A percentile compares a stretch with the other conserved stretches of the same genome.
Evolutionary conservation across 2,797 vertebrate species (phyloP).

Genomic region (Diplodus puntazzo): DNA sequence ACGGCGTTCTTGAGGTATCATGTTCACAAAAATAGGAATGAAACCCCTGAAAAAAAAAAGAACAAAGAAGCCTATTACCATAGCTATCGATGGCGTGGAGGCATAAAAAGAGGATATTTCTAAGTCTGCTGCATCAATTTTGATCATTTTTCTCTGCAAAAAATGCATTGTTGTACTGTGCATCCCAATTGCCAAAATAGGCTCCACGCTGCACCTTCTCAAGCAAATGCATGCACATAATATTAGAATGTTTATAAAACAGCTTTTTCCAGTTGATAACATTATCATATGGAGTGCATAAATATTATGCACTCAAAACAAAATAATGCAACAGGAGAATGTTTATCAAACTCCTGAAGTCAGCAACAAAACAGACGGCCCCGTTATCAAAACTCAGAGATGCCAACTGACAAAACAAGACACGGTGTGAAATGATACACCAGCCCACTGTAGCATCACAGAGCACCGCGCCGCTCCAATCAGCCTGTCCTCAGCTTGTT

Average conservation of each 20-base stretch:
- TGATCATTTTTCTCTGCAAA: neutral
- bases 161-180: too few relatives aligned
- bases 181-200: neutral
- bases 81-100: too few relatives aligned
- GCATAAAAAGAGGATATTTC: too few relatives aligned
- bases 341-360: neutral
- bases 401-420: conserved; percentile 5
- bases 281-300: neutral
- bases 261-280: neutral
- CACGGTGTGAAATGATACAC: conserved; percentile 10
- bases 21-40: too few relatives aligned
- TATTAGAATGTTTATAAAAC: neutral
- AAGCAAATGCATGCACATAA: conserved; percentile 2
- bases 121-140: neutral
- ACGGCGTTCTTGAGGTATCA: too few relatives aligned
- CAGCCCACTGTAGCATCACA: conserved; percentile 15
- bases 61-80: too few relatives aligned
- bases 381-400: conserved; percentile 11
- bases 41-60: too few relatives aligned
- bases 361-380: conserved; percentile 12
- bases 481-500: conserved; percentile 47
- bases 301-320: neutral
- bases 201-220: neutral
- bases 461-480: neutral
- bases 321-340: neutral